phyloP scores from a whole-genome alignment of 2,113 vertebrate species.

The Xiphophorus couchianus region DNA sequence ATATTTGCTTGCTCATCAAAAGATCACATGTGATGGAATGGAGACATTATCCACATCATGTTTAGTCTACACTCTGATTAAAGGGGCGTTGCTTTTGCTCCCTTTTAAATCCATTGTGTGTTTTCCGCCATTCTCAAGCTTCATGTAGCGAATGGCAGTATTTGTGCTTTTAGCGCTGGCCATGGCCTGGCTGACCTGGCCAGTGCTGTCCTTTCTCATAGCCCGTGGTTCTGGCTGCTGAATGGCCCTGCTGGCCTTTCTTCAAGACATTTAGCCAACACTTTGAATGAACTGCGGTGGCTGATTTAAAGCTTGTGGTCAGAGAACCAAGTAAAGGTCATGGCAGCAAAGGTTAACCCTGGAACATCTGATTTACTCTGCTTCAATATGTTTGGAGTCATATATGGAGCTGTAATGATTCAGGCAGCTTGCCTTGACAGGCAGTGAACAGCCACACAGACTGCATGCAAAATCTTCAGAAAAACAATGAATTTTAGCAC shows the following conservation, averaged over 20 bases:
- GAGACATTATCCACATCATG: conserved; percentile 29
- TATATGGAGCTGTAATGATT: conserved; percentile 59
- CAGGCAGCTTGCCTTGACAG: conserved; percentile 41
- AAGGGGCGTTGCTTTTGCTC: conserved; percentile 41
- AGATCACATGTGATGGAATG: conserved; percentile 9
- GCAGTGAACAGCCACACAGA: conserved; percentile 30
- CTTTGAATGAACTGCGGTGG: conserved; percentile 57
- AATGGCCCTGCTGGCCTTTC: conserved; percentile 56
- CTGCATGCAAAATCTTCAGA: conserved; percentile 13
- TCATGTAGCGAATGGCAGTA: conserved; percentile 32
- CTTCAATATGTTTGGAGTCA: conserved; percentile 59
- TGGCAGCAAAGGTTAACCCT: conserved; percentile 70
- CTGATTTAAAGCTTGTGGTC: conserved; percentile 78
- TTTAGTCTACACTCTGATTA: conserved; percentile 35
- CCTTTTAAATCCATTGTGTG: conserved; percentile 52
- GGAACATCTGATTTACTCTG: conserved; percentile 72
- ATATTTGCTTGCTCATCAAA: conserved; percentile 12
- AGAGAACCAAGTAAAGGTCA: conserved; percentile 77
- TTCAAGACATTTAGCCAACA: conserved; percentile 46
- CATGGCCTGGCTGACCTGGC: conserved; percentile 64
- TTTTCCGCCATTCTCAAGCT: conserved; percentile 44
- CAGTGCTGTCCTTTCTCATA: conserved; percentile 57
- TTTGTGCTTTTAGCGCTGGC: conserved; percentile 53
- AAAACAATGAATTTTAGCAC: not conserved
- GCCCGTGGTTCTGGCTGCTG: conserved; percentile 60